Percentiles rank a stretch among this genome's conserved stretches.
These are phyloP conservation scores for Synanthedon myopaeformis DNA, from an alignment of 2,888 invertebrate species.

Conservation along the genomic window DNA sequence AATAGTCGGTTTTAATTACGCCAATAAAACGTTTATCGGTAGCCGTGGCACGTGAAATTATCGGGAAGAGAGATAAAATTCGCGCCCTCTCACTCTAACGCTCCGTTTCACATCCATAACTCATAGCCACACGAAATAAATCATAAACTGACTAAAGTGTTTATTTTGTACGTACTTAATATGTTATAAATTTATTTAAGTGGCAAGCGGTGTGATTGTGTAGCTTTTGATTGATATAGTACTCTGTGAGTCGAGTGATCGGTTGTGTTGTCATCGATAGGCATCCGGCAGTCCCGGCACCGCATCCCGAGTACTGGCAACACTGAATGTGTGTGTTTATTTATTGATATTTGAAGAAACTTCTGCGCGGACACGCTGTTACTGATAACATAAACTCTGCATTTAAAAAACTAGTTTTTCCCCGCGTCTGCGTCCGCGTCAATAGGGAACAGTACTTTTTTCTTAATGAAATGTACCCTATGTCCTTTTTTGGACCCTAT, in stretches of 20 bases:
- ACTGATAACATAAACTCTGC: no score
- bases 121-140: constrained; percentile 64
- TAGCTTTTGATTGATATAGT: constrained; percentile 63
- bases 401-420: no score
- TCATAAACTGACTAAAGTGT: constrained; percentile 64
- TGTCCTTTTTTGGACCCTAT: no score
- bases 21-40: constrained; percentile 65
- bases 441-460: no score
- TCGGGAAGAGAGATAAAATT: constrained; percentile 49
- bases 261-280: constrained; percentile 43
- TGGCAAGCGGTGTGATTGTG: constrained; percentile 63
- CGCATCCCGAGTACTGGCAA: no score
- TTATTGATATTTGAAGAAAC: no score
- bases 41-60: constrained; percentile 56
- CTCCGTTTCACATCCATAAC: constrained; percentile 55
- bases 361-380: no score
- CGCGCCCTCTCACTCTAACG: constrained; percentile 43
- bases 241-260: constrained; percentile 46
- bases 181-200: constrained; percentile 70
- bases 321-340: no score
- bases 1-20: constrained; percentile 61
- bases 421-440: no score
- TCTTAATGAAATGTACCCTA: no score
- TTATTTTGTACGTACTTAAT: constrained; percentile 68
- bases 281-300: neutral